These are phyloP conservation scores for Diadumene lineata DNA, from an alignment of 92 coral and sea anemone species.

Conservation along the genomic window DNA sequence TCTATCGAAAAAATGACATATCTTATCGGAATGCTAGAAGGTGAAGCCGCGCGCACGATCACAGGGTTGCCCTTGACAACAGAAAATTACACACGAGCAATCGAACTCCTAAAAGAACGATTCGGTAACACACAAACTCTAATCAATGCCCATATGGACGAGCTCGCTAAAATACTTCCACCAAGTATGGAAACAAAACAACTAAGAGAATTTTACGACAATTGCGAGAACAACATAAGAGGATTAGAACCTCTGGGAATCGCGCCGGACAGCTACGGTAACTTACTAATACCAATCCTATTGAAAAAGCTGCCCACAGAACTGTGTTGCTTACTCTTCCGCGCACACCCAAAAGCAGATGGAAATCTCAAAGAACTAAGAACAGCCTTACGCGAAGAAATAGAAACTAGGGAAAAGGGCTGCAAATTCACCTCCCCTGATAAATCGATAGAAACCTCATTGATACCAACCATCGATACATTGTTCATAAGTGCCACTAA, in stretches of 20 bases:
- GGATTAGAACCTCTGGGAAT: conserved; percentile 62
- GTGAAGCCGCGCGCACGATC: conserved; percentile 65
- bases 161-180: conserved; percentile 54
- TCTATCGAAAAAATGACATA: conserved; percentile 32
- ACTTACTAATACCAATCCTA: conserved; percentile 21
- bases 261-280: conserved; percentile 49
- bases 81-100: conserved; percentile 59
- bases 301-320: conserved; percentile 32
- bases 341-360: conserved; percentile 40
- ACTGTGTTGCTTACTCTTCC: conserved; percentile 18
- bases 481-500: conserved; percentile 34
- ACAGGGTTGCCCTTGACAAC: conserved; percentile 54
- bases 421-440: conserved; percentile 13
- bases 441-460: conserved; percentile 25
- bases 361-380: conserved; percentile 44
- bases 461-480: conserved; percentile 38
- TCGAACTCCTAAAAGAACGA: conserved; percentile 61
- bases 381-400: conserved; percentile 43
- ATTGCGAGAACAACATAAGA: conserved; percentile 57
- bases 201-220: conserved; percentile 52
- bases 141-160: conserved; percentile 69
- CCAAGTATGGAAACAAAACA: conserved; percentile 42
- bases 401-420: conserved; percentile 33
- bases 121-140: conserved; percentile 56
- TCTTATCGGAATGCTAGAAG: conserved; percentile 36